Base-by-base conservation (phyloP, 2,888 invertebrate genomes). In the Phymatocera aterrima region DNA sequence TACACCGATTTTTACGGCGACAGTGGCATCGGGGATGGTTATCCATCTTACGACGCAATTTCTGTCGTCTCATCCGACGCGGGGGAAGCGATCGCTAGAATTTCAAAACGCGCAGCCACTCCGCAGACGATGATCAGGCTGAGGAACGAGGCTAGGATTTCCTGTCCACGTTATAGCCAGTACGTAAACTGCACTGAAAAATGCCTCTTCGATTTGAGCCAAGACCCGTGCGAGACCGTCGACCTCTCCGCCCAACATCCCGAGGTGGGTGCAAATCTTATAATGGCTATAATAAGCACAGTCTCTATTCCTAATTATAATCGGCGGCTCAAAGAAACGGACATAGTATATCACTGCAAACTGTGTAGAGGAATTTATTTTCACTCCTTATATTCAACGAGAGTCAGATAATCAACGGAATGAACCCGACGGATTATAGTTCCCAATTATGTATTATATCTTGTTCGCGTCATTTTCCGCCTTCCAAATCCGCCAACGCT, bases 211-310 rank as follows among this genome's bases (percentile, higher is more conserved):
- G 83, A 90, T 79, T 43, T 89, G 15, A 37, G 79, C 1, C 40
- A 77, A 0, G 89, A 90, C 84, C 90, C 89, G 21, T 90, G 89
- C 68, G 89, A 90, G 77, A 87, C 83, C n/a, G 80, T 37, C 6
- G 88, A 90, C 77, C 34, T 89, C 18, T 88, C 87, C 0, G n/a
- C 51, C 0, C 10, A 78, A n/a, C 48, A 84, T 78, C 87, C 87
- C 2, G 18, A 84, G 79, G 89, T 88, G 61, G 72, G 79, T 79
- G 3, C 5, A 6, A 3, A 34, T n/a, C n/a, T n/a, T n/a, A n/a
- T n/a, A n/a, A n/a, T n/a, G n/a, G n/a, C n/a, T n/a, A n/a, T n/a
- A n/a, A n/a, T n/a, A n/a, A n/a, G n/a, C 18, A 18, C 4, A n/a
- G 34, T 34, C 18, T 64, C 6, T 34, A 51, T 1, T 46, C 24